These are phyloP conservation scores for Trochalopteron elliotii DNA, from an alignment of 2,113 vertebrate species.

Conservation along the genomic window DNA sequence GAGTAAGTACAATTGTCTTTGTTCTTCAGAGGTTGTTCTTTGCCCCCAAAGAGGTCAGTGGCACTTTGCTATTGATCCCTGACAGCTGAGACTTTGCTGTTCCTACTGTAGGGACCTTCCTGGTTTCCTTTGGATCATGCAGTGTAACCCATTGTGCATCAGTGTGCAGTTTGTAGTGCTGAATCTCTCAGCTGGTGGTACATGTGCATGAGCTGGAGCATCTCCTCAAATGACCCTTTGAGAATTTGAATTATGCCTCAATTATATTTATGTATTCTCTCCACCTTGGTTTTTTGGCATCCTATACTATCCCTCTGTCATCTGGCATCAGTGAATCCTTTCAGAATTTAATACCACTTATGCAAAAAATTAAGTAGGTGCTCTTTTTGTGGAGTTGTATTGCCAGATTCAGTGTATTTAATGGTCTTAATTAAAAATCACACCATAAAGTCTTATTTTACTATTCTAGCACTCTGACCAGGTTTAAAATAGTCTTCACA, in stretches of 20 bases:
- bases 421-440: not conserved
- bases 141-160: not conserved
- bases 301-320: not conserved
- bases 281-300: not conserved
- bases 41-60: not conserved
- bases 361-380: not conserved
- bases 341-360: not conserved
- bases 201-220: not conserved
- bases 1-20: not conserved
- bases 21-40: not conserved
- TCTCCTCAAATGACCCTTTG: not conserved
- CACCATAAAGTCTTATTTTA: not conserved
- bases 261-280: not conserved
- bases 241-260: not conserved
- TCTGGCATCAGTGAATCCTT: not conserved
- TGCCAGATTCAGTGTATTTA: not conserved
- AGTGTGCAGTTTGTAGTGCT: not conserved
- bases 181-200: not conserved
- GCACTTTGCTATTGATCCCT: not conserved
- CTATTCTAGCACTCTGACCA: not conserved
- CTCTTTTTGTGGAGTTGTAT: not conserved
- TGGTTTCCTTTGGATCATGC: fast-evolving
- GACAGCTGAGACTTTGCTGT: not conserved
- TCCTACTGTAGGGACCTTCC: not conserved
- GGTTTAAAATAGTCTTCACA: not conserved